A percentile compares a stretch with the other conserved stretches of the same genome.
phyloP scores from a whole-genome alignment of 2,797 vertebrate genomes.

The Glossophaga mutica region DNA sequence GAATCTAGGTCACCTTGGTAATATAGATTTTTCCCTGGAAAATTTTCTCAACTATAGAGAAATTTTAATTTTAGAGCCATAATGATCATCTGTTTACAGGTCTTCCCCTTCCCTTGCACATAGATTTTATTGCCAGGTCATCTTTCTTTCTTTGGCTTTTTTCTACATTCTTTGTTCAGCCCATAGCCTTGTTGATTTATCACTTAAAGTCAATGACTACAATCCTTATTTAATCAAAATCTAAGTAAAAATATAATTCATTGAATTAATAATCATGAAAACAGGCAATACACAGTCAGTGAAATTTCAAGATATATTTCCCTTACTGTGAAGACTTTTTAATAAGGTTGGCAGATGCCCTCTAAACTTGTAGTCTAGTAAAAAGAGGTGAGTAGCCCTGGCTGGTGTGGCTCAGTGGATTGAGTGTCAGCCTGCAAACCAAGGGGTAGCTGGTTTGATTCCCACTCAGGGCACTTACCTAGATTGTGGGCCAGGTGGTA shows the following conservation, averaged over 20 bases:
- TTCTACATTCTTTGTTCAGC: not conserved
- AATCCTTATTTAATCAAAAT: not conserved
- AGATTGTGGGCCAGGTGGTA: no score
- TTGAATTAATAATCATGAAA: not conserved
- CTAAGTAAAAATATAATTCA: conserved; percentile 4
- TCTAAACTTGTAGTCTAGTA: not conserved
- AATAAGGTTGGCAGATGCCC: not conserved
- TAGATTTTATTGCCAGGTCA: not conserved
- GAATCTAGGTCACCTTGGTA: not conserved
- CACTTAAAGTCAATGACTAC: not conserved
- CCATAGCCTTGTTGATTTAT: not conserved
- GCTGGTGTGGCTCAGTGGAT: no score
- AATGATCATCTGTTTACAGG: not conserved
- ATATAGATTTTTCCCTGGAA: not conserved
- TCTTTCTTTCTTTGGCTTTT: not conserved
- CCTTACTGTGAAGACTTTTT: not conserved
- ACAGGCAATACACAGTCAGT: not conserved
- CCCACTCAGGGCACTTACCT: no score
- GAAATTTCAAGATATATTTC: not conserved
- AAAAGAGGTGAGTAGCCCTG: not conserved
- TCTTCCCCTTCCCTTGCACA: not conserved
- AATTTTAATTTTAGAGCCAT: not conserved
- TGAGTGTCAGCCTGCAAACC: no score
- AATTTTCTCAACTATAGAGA: not conserved
- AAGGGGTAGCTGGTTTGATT: no score